Percentiles rank a stretch among this genome's conserved stretches.
phyloP scores from a whole-genome alignment of 2,888 invertebrate genomes.

The Antheraea assamensis region DNA sequence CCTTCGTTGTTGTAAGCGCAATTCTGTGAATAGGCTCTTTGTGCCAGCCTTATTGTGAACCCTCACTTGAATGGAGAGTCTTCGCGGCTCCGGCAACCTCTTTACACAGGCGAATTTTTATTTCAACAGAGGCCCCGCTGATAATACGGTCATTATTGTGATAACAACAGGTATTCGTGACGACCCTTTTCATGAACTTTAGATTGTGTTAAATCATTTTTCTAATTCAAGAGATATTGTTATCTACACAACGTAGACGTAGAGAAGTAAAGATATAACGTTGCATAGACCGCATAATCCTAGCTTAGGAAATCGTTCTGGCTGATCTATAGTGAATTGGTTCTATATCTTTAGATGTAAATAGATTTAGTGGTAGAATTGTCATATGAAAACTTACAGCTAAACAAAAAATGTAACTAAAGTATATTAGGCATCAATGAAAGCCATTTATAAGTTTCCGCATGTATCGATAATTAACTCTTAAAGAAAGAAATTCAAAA shows the following conservation, averaged over 20 bases:
- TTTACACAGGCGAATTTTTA: slow-evolving; percentile 47
- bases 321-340: slow-evolving; percentile 28
- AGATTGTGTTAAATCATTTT: slow-evolving; percentile 3
- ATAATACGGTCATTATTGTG: slow-evolving; percentile 27
- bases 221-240: neutral
- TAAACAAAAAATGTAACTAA: no score
- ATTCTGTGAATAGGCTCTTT: slow-evolving; percentile 56
- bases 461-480: no score
- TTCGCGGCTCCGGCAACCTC: slow-evolving; percentile 39
- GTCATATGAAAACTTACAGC: neutral
- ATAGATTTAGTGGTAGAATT: slow-evolving; percentile 18
- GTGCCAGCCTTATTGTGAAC: slow-evolving; percentile 52
- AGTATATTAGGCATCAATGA: no score
- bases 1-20: slow-evolving; percentile 42
- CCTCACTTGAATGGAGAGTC: slow-evolving; percentile 39
- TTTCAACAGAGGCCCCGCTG: slow-evolving; percentile 39
- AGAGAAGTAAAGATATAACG: slow-evolving; percentile 38
- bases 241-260: slow-evolving; percentile 32
- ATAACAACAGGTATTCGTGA: slow-evolving; percentile 9
- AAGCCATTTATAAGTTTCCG: no score
- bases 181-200: slow-evolving; percentile 9
- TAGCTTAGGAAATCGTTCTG: slow-evolving; percentile 56
- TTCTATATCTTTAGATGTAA: slow-evolving; percentile 31
- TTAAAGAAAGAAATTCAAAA: no score
- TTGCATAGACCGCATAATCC: slow-evolving; percentile 52